Base-by-base conservation (phyloP, 2,888 invertebrate genomes). In the Clepsis dumicolana region DNA sequence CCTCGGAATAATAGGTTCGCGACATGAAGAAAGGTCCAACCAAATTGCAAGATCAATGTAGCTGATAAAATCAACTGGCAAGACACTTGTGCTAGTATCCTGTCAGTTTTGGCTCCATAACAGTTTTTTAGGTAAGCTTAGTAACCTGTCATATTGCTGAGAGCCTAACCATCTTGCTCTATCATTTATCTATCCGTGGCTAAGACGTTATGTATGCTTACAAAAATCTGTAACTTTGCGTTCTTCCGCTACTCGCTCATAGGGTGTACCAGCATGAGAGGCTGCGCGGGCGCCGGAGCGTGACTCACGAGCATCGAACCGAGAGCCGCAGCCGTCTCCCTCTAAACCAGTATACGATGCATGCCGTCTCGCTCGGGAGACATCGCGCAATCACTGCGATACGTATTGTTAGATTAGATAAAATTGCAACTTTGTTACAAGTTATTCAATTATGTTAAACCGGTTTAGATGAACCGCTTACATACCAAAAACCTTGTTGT, bases 301-400 rank as follows among this genome's bases (percentile, higher is more conserved):
- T 91, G 90, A 91, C 86, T 91, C 91, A 91, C 83, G 83, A 80
- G 74, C 84, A 80, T 78, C 84, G 82, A 81, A 84, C 85, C 81
- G 80, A 81, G 80, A 78, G 75, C 74, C 70, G 52, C 73, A 60
- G 70, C 78, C 71, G 63, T 90, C 89, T 77, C 87, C 65, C 73
- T 90, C 88, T 82, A 82, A 84, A 83, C 85, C 78, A 77, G 82
- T 84, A 83, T 14, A 80, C 64, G 65, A 16, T 14, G 64, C 73
- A 56, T 70, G 84, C 80, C 35, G 32, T 3, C 64, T 4, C 56
- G 67, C 65, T 52, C 64, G 14, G 64, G 21, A 71, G 70, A 76
- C 70, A 71, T 70, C 64, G 71, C 65, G 63, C 64, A 62, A 62
- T 72, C 60, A 66, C 67, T 57, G 8, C 64, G 71, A 71, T 70